Percentiles rank a stretch among this genome's conserved stretches.
phyloP scores from a whole-genome alignment of 2,113 vertebrate genomes.

The Petrocephalus zakoni region DNA sequence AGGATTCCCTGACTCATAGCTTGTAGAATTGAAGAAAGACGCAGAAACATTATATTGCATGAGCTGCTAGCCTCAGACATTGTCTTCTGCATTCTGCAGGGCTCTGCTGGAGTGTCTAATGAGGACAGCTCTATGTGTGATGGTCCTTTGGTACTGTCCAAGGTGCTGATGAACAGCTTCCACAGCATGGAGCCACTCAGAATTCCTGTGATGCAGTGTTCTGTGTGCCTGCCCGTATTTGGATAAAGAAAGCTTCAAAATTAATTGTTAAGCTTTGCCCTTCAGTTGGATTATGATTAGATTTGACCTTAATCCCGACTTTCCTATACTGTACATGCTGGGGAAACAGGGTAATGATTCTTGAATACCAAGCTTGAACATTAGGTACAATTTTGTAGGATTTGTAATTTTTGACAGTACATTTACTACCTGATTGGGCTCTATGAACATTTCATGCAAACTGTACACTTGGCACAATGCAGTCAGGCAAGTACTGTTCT shows the following conservation, averaged over 20 bases:
- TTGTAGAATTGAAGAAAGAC: not conserved
- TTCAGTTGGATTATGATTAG: not conserved
- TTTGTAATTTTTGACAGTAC: not conserved
- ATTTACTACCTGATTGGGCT: not conserved
- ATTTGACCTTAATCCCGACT: not conserved
- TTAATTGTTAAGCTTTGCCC: not conserved
- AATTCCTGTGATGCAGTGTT: not conserved
- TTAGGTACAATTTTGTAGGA: not conserved
- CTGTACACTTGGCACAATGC: too few relatives aligned
- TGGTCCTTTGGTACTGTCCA: not conserved
- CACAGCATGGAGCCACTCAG: not conserved
- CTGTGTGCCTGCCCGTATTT: not conserved
- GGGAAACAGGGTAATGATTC: not conserved
- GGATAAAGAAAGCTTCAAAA: not conserved
- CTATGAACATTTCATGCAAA: not conserved
- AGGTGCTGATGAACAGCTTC: not conserved
- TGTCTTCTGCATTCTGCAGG: not conserved
- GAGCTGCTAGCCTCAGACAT: not conserved
- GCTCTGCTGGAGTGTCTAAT: not conserved
- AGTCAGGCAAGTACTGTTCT: too few relatives aligned
- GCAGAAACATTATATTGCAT: not conserved
- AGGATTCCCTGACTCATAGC: not conserved
- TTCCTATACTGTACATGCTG: not conserved
- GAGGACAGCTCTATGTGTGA: not conserved
- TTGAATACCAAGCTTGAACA: not conserved